Percentiles rank a stretch among this genome's conserved stretches.
phyloP scores from a whole-genome alignment of 2,113 vertebrate species.

The Catagonus wagneri region DNA sequence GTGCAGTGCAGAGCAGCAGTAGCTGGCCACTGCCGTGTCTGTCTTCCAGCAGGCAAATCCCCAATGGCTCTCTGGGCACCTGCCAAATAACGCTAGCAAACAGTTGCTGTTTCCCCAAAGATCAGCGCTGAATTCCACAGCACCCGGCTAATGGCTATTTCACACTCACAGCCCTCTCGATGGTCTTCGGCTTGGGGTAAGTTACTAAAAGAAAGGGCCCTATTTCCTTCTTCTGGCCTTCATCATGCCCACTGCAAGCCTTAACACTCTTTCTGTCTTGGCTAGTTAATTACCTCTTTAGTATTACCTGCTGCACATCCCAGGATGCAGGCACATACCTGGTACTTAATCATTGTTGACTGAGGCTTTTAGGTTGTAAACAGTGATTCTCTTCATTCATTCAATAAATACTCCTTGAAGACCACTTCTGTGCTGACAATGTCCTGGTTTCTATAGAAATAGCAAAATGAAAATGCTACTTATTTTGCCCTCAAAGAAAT shows the following conservation, averaged over 20 bases:
- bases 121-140: neutral
- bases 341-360: neutral
- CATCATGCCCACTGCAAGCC: neutral
- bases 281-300: neutral
- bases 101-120: neutral
- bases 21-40: neutral
- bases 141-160: neutral
- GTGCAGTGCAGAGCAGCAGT: neutral
- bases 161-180: fast-evolving
- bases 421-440: neutral
- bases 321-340: neutral
- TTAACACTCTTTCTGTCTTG: neutral
- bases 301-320: too few relatives aligned
- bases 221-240: neutral
- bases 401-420: neutral
- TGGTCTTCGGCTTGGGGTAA: neutral
- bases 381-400: neutral
- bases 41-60: neutral
- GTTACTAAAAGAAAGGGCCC: neutral
- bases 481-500: neutral
- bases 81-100: neutral
- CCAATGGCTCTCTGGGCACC: neutral
- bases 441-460: neutral
- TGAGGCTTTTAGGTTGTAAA: neutral
- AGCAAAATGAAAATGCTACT: neutral